Evolutionary conservation across 2,797 vertebrate species (phyloP).

Genomic region (Uromys caudimaculatus): DNA sequence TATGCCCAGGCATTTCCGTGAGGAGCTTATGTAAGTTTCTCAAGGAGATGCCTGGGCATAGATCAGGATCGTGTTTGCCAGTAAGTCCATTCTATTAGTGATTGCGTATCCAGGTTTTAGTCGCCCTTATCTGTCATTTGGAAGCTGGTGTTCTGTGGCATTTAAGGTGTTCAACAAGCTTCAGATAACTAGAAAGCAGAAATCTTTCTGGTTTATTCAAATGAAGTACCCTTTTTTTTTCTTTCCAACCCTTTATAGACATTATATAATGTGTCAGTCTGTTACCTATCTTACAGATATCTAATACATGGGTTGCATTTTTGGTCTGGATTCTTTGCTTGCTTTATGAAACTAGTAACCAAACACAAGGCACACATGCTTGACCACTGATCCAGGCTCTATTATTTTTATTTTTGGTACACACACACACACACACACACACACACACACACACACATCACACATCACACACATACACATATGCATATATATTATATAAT

Average conservation of each 20-base stretch:
- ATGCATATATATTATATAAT: background rate
- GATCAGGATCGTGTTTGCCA: constrained; percentile 66
- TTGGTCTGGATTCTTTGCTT: background rate
- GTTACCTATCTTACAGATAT: background rate
- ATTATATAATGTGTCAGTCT: background rate
- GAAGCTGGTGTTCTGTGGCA: constrained; percentile 12
- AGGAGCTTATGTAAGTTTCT: constrained; percentile 57
- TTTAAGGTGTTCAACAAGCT: background rate
- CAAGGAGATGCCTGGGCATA: constrained; percentile 75
- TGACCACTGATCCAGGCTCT: background rate
- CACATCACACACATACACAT: background rate
- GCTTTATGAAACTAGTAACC: background rate
- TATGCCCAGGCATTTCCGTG: constrained; percentile 76
- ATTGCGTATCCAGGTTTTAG: constrained; percentile 1
- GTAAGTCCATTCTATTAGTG: constrained; percentile 59
- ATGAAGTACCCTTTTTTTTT: background rate
- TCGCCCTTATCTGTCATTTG: background rate
- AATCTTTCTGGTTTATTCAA: background rate
- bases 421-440: background rate
- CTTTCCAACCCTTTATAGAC: constrained; percentile 17
- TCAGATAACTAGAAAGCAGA: constrained; percentile 41
- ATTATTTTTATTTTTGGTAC: background rate
- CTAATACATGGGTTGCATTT: background rate
- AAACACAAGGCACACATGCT: background rate
- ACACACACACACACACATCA: background rate